phyloP scores from a whole-genome alignment of 2,888 invertebrate species.

The Cybosia mesomella region DNA sequence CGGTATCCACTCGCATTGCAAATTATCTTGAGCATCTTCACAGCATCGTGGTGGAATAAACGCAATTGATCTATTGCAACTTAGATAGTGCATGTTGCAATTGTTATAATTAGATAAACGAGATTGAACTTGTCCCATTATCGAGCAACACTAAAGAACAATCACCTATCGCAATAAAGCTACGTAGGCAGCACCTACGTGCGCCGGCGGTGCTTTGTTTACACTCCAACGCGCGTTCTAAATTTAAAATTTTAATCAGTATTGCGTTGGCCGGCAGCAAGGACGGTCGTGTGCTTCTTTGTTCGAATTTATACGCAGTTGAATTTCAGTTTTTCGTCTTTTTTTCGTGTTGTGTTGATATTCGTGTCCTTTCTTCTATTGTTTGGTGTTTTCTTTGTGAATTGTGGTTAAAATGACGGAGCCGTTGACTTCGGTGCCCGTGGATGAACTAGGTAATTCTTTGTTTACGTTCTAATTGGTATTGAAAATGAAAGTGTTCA shows the following conservation, averaged over 20 bases:
- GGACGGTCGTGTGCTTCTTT: constrained; percentile 57
- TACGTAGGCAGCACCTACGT: constrained; percentile 34
- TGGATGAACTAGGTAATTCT: constrained; percentile 50
- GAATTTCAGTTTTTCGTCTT: constrained; percentile 21
- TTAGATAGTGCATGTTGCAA: not conserved
- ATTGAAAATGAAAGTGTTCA: constrained; percentile 12
- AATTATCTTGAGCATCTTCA: not conserved
- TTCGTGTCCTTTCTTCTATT: constrained; percentile 20
- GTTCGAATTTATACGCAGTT: constrained; percentile 37
- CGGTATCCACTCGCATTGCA: not conserved
- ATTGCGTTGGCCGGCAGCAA: constrained; percentile 58
- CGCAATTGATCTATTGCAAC: not conserved
- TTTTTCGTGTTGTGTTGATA: constrained; percentile 19
- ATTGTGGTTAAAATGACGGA: constrained; percentile 47
- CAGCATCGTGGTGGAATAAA: not conserved
- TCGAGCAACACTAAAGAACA: constrained; percentile 18
- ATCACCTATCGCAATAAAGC: constrained; percentile 34
- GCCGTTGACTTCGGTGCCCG: constrained; percentile 46
- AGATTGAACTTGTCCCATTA: constrained; percentile 3
- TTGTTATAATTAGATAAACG: not conserved
- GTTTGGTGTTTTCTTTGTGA: constrained; percentile 16
- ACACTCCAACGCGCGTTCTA: constrained; percentile 56
- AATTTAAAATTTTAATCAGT: constrained; percentile 67
- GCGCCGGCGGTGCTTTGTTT: constrained; percentile 60
- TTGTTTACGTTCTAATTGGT: constrained; percentile 28